phyloP scores from a whole-genome alignment of 2,888 invertebrate species.

The Drosophila kambysellisi region DNA sequence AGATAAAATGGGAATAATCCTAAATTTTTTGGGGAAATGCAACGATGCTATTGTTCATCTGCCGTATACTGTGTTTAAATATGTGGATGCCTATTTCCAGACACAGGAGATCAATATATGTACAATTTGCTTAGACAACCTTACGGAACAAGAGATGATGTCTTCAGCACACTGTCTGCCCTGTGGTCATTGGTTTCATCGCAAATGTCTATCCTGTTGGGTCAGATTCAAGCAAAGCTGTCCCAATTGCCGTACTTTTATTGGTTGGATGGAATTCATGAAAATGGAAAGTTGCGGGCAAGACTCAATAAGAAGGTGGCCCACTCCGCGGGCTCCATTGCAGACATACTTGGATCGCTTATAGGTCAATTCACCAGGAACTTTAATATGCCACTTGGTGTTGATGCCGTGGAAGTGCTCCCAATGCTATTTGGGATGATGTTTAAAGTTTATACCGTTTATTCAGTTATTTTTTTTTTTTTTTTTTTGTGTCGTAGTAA shows the following conservation, averaged over 20 bases:
- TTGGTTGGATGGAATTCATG: too few relatives aligned
- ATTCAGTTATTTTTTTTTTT: too few relatives aligned
- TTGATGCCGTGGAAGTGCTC: not conserved
- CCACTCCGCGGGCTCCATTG: too few relatives aligned
- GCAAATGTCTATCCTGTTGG: not conserved
- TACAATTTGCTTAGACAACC: not conserved
- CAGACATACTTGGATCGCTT: not conserved
- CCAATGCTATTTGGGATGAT: not conserved
- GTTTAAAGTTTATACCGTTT: too few relatives aligned
- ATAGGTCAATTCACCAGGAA: not conserved
- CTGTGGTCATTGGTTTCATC: not conserved
- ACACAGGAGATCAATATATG: not conserved
- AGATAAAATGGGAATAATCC: not conserved
- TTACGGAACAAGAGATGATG: not conserved
- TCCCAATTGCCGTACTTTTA: not conserved
- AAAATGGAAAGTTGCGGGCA: too few relatives aligned
- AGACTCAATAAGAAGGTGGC: not conserved
- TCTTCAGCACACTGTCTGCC: not conserved
- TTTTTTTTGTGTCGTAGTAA: too few relatives aligned
- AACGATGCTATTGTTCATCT: not conserved
- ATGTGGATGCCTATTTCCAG: too few relatives aligned
- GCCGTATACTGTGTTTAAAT: too few relatives aligned
- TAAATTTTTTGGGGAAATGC: fast-evolving
- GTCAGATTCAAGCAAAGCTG: fast-evolving
- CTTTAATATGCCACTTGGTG: not conserved